Percentiles rank a stretch among this genome's conserved stretches.
Evolutionary conservation across 2,797 vertebrate species (phyloP).

Genomic region (Anolis apletophallus): DNA sequence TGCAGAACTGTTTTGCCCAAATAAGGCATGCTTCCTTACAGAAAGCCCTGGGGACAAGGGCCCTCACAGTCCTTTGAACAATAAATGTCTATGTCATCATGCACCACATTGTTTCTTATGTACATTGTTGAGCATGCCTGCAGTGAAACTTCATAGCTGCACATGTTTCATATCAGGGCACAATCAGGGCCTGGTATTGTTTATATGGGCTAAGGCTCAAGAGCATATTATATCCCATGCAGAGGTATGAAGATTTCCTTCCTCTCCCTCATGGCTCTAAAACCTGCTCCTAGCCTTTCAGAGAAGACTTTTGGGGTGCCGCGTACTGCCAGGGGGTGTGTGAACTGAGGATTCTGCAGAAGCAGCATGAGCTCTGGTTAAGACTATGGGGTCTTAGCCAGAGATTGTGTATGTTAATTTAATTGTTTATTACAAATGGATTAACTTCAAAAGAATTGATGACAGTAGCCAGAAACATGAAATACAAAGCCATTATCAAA

Average conservation of each 20-base stretch:
- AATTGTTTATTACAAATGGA: slow-evolving; percentile 38
- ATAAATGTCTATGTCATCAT: background rate
- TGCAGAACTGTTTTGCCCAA: background rate
- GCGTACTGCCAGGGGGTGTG: too few relatives aligned
- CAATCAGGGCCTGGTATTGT: slow-evolving; percentile 28
- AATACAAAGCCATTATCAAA: too few relatives aligned
- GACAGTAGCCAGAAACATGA: background rate
- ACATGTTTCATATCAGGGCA: background rate
- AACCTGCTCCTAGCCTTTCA: too few relatives aligned
- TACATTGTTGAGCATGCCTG: background rate
- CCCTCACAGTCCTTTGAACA: background rate
- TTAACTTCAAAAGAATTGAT: slow-evolving; percentile 15
- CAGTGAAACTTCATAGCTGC: background rate
- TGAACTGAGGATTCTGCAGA: too few relatives aligned
- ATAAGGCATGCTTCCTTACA: slow-evolving; percentile 23
- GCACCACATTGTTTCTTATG: background rate
- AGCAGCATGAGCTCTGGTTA: too few relatives aligned
- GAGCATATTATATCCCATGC: too few relatives aligned
- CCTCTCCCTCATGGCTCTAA: too few relatives aligned
- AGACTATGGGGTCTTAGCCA: too few relatives aligned
- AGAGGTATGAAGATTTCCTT: too few relatives aligned
- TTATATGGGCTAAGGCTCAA: background rate
- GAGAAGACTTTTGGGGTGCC: too few relatives aligned
- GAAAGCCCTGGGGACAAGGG: slow-evolving; percentile 10
- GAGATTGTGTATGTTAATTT: background rate